Percentiles rank a stretch among this genome's conserved stretches.
Conservation (phyloP, 2,113 vertebrate genomes). For the Neopipo cinnamomea region DNA sequence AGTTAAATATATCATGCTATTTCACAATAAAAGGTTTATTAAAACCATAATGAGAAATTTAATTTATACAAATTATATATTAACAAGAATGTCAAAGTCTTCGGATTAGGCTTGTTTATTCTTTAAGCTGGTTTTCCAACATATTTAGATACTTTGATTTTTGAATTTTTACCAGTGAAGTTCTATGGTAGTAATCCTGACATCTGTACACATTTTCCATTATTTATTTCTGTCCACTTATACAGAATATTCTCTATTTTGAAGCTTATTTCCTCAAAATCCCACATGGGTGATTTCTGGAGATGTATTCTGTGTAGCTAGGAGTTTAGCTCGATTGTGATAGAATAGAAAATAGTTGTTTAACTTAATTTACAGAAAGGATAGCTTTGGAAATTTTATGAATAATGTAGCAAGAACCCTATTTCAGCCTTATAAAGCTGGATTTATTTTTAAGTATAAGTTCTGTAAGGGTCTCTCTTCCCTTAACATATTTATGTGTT, state of each 20-base stretch:
- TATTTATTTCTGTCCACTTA: neutral
- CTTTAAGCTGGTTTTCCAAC: neutral
- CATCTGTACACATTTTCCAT: neutral
- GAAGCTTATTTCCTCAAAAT: neutral
- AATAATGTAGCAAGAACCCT: neutral
- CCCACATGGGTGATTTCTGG: accelerated
- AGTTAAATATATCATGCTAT: neutral
- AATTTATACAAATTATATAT: neutral
- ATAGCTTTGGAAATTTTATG: neutral
- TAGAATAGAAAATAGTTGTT: neutral
- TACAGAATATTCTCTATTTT: neutral
- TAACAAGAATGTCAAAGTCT: neutral
- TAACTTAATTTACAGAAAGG: neutral
- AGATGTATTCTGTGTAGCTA: neutral
- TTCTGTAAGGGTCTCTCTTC: neutral
- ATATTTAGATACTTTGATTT: neutral
- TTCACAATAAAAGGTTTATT: neutral
- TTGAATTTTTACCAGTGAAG: neutral
- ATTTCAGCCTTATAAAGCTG: neutral
- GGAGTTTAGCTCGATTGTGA: neutral
- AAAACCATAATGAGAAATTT: neutral
- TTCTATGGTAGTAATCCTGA: neutral
- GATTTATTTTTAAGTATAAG: neutral
- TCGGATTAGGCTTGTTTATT: neutral
- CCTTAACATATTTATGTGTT: neutral